These are phyloP conservation scores for Vanacampus margaritifer DNA, from an alignment of 2,113 vertebrate genomes.

Conservation along the genomic window DNA sequence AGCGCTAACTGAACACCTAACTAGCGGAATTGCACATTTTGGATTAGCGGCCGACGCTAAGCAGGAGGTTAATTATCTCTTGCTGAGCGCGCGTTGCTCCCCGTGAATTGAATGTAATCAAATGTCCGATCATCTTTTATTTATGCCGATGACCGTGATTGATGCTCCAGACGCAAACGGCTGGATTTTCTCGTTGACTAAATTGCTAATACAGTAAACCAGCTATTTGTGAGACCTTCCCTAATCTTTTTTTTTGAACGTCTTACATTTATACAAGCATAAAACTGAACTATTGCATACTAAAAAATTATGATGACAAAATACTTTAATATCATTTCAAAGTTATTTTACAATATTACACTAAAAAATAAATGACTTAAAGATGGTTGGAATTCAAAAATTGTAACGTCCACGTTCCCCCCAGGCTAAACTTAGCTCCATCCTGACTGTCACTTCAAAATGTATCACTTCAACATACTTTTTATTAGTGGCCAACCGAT, in stretches of 20 bases:
- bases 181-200: constrained; percentile 31
- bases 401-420: too few species aligned
- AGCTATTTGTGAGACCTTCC: neutral
- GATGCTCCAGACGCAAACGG: constrained; percentile 54
- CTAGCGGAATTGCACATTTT: constrained; percentile 37
- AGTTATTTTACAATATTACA: too few species aligned
- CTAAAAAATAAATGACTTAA: too few species aligned
- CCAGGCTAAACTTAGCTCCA: too few species aligned
- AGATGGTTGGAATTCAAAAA: too few species aligned
- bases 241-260: neutral
- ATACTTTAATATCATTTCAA: too few species aligned
- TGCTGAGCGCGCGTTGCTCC: constrained; percentile 50
- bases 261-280: neutral
- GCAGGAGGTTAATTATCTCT: constrained; percentile 53
- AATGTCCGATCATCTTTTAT: constrained; percentile 64
- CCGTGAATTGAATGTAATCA: constrained; percentile 64
- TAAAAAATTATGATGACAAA: too few species aligned
- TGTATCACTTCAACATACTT: too few species aligned
- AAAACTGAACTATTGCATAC: too few species aligned
- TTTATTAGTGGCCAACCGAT: too few species aligned
- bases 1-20: constrained; percentile 30
- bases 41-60: constrained; percentile 35
- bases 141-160: constrained; percentile 70
- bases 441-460: too few species aligned
- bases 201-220: constrained; percentile 17